Percentiles rank a stretch among this genome's conserved stretches.
Evolutionary conservation across 1,140 invertebrate species (phyloP).

Genomic region (Brachionus calyciflorus): DNA sequence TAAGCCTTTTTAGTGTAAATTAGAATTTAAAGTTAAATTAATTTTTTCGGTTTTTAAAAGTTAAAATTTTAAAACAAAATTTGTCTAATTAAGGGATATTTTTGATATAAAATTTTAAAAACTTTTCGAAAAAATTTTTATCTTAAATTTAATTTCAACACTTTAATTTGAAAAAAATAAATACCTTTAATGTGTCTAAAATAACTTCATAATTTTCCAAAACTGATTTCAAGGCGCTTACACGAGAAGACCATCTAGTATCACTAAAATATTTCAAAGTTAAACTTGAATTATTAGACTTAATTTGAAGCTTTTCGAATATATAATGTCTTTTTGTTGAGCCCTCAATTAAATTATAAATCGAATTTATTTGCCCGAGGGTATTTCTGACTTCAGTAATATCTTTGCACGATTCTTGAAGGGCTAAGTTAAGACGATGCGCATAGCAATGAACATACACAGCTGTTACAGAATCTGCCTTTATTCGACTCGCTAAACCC

Average conservation of each 20-base stretch:
- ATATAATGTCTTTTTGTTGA: slow-evolving; percentile 28
- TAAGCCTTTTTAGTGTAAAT: no score
- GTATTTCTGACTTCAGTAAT: slow-evolving; percentile 2
- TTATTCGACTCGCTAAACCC: neutral
- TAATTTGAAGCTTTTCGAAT: slow-evolving; percentile 16
- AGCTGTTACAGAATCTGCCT: neutral
- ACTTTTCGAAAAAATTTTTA: no score
- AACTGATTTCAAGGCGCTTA: slow-evolving; percentile 13
- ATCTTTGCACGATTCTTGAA: neutral
- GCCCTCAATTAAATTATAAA: slow-evolving; percentile 38
- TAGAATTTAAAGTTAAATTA: neutral
- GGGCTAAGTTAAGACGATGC: slow-evolving; percentile 6
- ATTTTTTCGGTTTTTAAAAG: no score
- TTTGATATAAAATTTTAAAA: no score
- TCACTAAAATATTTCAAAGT: slow-evolving; percentile 20
- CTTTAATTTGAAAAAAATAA: no score
- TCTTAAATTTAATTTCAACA: no score
- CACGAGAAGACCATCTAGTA: slow-evolving; percentile 7
- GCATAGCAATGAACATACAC: slow-evolving; percentile 36
- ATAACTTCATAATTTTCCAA: neutral
- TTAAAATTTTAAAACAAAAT: neutral
- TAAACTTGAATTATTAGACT: neutral
- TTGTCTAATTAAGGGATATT: no score
- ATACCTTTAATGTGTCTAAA: slow-evolving; percentile 14
- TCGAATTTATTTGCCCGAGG: neutral